Evolutionary conservation across 2,888 invertebrate species (phyloP).

Genomic region (Anorthoa munda): DNA sequence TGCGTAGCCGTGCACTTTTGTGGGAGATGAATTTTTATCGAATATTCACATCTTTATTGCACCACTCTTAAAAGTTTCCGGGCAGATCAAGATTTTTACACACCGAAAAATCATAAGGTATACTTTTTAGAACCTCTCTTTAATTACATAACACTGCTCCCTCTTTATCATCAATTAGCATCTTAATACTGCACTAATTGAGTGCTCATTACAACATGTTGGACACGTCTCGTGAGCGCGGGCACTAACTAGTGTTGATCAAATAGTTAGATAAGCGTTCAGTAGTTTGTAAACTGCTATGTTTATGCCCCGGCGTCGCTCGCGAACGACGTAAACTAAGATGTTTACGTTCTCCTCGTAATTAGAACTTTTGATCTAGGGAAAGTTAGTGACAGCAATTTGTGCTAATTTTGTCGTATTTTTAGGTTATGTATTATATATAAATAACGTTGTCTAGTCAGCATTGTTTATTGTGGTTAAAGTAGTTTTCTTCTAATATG

Average conservation of each 20-base stretch:
- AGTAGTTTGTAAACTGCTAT: conserved; percentile 60
- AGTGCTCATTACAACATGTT: conserved; percentile 51
- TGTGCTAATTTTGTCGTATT: conserved; percentile 35
- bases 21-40: conserved; percentile 25
- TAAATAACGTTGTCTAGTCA: not conserved
- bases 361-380: conserved; percentile 54
- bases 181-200: conserved; percentile 46
- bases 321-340: conserved; percentile 46
- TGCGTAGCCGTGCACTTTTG: conserved; percentile 31
- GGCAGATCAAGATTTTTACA: not conserved
- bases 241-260: conserved; percentile 56
- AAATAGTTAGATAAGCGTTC: conserved; percentile 61
- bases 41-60: conserved; percentile 28
- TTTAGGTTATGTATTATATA: conserved; percentile 19
- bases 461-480: not conserved
- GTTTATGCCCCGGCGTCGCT: conserved; percentile 57
- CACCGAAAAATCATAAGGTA: not conserved
- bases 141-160: conserved; percentile 17
- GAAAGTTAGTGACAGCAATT: conserved; percentile 33
- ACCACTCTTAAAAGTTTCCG: conserved; percentile 2
- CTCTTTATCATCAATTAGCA: conserved; percentile 38
- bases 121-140: conserved; percentile 13
- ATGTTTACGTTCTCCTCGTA: conserved; percentile 49
- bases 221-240: conserved; percentile 35
- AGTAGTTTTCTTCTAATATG: not conserved